phyloP scores from a whole-genome alignment of 2,888 invertebrate genomes.

The Rhogogaster chlorosoma region DNA sequence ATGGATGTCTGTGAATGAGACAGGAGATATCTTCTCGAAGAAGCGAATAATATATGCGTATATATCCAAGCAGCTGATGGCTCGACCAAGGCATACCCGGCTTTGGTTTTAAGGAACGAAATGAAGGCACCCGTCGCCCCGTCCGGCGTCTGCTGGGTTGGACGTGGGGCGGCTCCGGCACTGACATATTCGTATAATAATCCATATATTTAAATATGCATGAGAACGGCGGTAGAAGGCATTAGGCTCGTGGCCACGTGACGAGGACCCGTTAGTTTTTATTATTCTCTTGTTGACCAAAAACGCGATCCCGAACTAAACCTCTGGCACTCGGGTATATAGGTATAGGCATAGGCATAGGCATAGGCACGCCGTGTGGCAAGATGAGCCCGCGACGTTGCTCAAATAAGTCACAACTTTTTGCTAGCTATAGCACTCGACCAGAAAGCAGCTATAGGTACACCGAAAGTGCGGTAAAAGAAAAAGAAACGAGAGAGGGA shows the following conservation, averaged over 20 bases:
- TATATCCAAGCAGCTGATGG: constrained; percentile 28
- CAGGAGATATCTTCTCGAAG: too few species aligned
- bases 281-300: constrained; percentile 1
- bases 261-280: constrained; percentile 44
- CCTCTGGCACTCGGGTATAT: neutral
- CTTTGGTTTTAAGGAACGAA: neutral
- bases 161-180: constrained; percentile 10
- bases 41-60: neutral
- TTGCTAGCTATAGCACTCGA: constrained; percentile 42
- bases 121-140: constrained; percentile 14
- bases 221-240: constrained; percentile 38
- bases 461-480: constrained; percentile 10
- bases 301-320: constrained; percentile 23
- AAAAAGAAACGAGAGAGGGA: neutral
- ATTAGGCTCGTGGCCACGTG: constrained; percentile 43
- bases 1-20: neutral
- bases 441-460: constrained; percentile 21
- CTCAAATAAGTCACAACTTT: constrained; percentile 47
- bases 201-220: constrained; percentile 44
- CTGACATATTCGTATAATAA: constrained; percentile 37
- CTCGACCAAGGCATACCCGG: constrained; percentile 7
- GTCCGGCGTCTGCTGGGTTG: constrained; percentile 2
- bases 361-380: neutral
- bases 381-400: constrained; percentile 36
- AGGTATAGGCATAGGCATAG: neutral